phyloP scores from a whole-genome alignment of 2,888 invertebrate genomes.

The Eupithecia exiguata region DNA sequence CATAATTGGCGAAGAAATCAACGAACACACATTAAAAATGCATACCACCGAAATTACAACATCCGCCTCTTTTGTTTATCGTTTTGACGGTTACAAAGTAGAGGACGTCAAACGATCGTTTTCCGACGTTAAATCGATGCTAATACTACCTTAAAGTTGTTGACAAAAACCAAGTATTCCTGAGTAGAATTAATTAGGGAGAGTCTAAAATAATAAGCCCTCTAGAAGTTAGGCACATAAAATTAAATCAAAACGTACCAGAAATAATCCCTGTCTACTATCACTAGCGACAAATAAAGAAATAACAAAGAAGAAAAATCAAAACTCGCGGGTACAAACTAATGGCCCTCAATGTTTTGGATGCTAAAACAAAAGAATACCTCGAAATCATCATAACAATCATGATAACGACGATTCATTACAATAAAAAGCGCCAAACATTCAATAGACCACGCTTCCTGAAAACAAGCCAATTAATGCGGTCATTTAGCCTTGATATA shows the following conservation, averaged over 20 bases:
- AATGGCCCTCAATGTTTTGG: neutral
- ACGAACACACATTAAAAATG: too few species aligned
- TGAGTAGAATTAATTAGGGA: neutral
- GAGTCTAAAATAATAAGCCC: neutral
- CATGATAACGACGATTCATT: neutral
- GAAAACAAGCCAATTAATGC: conserved; percentile 37
- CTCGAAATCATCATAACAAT: neutral
- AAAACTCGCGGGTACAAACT: neutral
- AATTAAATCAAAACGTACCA: neutral
- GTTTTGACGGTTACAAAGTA: too few species aligned
- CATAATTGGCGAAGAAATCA: too few species aligned
- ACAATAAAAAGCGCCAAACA: neutral
- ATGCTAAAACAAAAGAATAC: neutral
- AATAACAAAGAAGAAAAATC: neutral
- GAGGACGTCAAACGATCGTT: neutral
- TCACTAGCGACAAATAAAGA: neutral
- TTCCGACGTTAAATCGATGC: neutral
- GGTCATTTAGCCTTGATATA: conserved; percentile 24
- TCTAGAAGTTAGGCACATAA: neutral
- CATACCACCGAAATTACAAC: too few species aligned
- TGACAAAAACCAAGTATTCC: conserved; percentile 11
- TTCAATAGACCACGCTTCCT: conserved; percentile 19
- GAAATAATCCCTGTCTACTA: neutral
- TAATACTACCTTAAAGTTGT: neutral
- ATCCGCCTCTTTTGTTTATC: too few species aligned